Percentiles rank a stretch among this genome's conserved stretches.
Evolutionary conservation across 1,140 invertebrate species (phyloP).

Genomic region (Drosophila kohkoa): DNA sequence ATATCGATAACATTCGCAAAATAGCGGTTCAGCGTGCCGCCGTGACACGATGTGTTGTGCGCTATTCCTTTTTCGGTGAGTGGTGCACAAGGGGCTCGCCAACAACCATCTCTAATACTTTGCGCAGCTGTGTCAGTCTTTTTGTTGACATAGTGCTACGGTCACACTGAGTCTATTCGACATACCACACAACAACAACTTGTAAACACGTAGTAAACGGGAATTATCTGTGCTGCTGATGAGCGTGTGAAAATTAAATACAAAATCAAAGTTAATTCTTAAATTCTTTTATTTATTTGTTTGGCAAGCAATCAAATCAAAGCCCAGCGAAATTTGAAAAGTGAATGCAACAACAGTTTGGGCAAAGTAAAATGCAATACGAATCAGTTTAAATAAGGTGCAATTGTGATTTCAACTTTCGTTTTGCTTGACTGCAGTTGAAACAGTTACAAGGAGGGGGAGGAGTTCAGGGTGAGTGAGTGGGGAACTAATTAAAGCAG

Average conservation of each 20-base stretch:
- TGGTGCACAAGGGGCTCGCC: neutral
- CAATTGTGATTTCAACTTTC: constrained; percentile 22
- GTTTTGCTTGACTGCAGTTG: constrained; percentile 28
- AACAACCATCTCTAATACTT: neutral
- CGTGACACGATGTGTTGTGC: constrained; percentile 1
- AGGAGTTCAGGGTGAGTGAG: constrained; percentile 36
- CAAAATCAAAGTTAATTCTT: constrained; percentile 8
- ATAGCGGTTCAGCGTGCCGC: neutral
- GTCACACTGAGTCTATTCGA: constrained; percentile 24
- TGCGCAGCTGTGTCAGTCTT: neutral
- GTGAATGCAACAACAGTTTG: constrained; percentile 15
- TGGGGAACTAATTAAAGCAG: constrained; percentile 27
- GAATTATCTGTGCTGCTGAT: constrained; percentile 10
- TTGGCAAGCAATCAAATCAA: neutral
- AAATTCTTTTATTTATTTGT: constrained; percentile 2
- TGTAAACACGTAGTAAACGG: constrained; percentile 62
- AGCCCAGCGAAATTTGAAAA: constrained; percentile 9
- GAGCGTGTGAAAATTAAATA: constrained; percentile 19
- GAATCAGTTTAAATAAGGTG: constrained; percentile 8
- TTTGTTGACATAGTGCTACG: constrained; percentile 8
- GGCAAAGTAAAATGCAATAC: constrained; percentile 19
- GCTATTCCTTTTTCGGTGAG: neutral
- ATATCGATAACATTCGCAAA: constrained; percentile 33
- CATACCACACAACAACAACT: constrained; percentile 40
- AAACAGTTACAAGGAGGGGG: neutral